Conservation (phyloP, 2,113 vertebrate species). For the Malaclemys terrapin region DNA sequence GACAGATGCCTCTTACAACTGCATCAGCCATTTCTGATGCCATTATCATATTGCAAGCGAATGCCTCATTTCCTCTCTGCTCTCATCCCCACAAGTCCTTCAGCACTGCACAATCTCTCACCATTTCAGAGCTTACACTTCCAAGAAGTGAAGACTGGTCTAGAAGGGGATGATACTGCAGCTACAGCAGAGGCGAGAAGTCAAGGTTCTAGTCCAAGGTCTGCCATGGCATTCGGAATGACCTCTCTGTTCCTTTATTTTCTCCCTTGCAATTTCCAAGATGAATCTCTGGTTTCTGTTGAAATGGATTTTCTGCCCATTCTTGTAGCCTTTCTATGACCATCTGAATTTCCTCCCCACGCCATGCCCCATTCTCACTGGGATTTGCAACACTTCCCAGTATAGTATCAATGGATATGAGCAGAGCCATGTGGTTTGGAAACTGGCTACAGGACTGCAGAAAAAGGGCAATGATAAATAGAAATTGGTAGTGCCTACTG, state of each 20-base stretch:
- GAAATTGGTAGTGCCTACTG: not conserved
- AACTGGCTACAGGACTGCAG: not conserved
- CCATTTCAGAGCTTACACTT: accelerated
- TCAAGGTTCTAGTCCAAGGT: not conserved
- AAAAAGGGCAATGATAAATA: not conserved
- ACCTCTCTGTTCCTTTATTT: not conserved
- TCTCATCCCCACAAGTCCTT: accelerated
- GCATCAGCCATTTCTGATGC: not conserved
- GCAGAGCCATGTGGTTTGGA: not conserved
- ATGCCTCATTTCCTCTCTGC: not conserved
- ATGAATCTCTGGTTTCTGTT: not conserved
- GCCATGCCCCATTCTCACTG: not conserved
- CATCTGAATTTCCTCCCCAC: not conserved
- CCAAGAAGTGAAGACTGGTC: not conserved
- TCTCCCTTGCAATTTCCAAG: not conserved
- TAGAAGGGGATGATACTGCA: not conserved
- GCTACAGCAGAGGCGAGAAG: not conserved
- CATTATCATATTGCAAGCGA: not conserved
- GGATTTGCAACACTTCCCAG: not conserved
- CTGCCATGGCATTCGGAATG: not conserved
- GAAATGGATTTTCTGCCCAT: not conserved
- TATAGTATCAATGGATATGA: not conserved
- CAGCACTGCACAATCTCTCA: not conserved
- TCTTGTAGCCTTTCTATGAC: not conserved
- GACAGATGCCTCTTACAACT: not conserved